Base-by-base conservation (phyloP, 2,797 vertebrate species). In the Acrossocheilus wenchowensis region DNA sequence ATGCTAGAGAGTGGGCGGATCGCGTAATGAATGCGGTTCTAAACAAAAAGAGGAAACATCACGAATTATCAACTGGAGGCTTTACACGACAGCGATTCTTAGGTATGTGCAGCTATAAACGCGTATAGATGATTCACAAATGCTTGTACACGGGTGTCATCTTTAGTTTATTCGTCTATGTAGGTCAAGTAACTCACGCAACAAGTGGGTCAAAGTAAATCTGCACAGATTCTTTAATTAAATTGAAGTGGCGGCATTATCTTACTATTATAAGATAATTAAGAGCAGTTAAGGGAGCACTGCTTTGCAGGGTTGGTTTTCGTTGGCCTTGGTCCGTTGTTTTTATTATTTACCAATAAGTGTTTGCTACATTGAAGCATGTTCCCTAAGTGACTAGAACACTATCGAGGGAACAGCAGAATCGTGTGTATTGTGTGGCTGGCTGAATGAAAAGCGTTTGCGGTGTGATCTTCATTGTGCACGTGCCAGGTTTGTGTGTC, bases 361-460 rank as follows among this genome's bases (percentile, higher is more conserved):
- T 43, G 50, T 82, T 71, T 50, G 43, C 71, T 73, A 8, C 5
- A 23, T 2, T 10, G 39, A 21, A 14, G 69, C 6, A 10, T 52
- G n/a, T 75, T 83, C 71, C 45, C 39, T 34, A 36, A n/a, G 17
- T 36, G n/a, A 45, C 82, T 75, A 48, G 82, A 83, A 75, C 82
- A 74, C 39, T 39, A 39, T 39, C 19, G n/a, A 54, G 10, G 5
- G 26, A 75, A 75, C 34, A 12, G 19, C 19, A 82, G 36, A 41
- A 43, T 26, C 39, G 48, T 82, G 81, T 39, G 34, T 72, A 57
- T 72, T 71, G 48, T 71, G 48, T 54, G 30, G n/a, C 2, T 39
- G 30, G 6, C 15, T 71, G 48, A 82, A 39, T 54, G 34, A 4
- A 26, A 36, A 39, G 48, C 6, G 45, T 36, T 5, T 50, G 43